A percentile compares a stretch with the other conserved stretches of the same genome.
These are phyloP conservation scores for Rhyacophila brunnea DNA, from an alignment of 1,140 invertebrate genomes.

Conservation along the genomic window DNA sequence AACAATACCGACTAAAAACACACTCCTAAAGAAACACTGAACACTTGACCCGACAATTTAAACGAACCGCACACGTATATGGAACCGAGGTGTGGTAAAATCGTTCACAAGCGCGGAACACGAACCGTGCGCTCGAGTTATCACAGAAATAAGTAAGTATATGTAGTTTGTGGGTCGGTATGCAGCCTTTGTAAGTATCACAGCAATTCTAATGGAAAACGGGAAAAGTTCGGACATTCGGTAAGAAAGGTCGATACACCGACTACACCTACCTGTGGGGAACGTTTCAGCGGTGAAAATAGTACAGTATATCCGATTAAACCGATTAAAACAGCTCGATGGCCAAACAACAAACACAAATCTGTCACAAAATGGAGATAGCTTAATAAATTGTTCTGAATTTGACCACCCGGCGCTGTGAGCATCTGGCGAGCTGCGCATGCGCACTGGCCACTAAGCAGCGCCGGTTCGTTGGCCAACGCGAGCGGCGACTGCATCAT, in stretches of 20 bases:
- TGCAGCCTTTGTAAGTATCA: conserved; percentile 21
- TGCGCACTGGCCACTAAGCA: neutral
- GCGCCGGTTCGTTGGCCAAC: neutral
- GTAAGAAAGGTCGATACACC: neutral
- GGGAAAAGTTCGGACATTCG: neutral
- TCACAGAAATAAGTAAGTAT: conserved; percentile 55
- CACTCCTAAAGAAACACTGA: too few species aligned
- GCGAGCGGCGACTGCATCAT: too few species aligned
- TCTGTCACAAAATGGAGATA: conserved; percentile 58
- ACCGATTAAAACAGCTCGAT: conserved; percentile 38
- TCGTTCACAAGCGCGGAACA: conserved; percentile 50
- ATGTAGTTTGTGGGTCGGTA: conserved; percentile 51
- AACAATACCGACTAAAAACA: conserved; percentile 20
- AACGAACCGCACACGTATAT: neutral
- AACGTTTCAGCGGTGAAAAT: neutral
- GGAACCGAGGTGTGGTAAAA: conserved; percentile 17
- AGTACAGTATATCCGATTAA: neutral
- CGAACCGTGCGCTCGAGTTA: conserved; percentile 52
- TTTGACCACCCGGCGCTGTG: conserved; percentile 38
- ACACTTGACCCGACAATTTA: neutral
- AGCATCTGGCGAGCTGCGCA: conserved; percentile 38
- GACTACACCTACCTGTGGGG: conserved; percentile 6
- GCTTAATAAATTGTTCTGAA: conserved; percentile 37
- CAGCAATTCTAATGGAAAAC: conserved; percentile 1
- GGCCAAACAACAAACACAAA: conserved; percentile 57